Evolutionary conservation across 2,113 vertebrate species (phyloP), one percentile per base, ranked within the genome.

Genomic region (Neolamprologus caudopunctatus): DNA sequence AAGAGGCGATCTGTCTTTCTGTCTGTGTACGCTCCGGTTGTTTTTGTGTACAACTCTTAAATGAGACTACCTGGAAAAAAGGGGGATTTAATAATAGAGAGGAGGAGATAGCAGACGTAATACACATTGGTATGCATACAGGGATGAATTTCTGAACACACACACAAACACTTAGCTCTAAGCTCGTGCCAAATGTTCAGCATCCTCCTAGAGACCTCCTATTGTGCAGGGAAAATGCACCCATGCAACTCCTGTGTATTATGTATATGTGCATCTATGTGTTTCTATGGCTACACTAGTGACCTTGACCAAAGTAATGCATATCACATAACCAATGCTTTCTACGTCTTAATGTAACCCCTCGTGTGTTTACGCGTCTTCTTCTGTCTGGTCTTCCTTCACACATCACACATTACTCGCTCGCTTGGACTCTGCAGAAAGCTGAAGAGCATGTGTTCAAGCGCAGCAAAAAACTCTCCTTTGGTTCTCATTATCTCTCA

Each of bases 401-500:
- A 6, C 13, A 3, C 26, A 57, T 10, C 37, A 28, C 19, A 17
- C 13, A 58, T 14, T 16, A 9, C 37, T 2, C 28, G 1, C 42
- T 78, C 42, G 1, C 40, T 75, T 28, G 33, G 28, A 68, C 37
- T 55, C 40, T 31, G 82, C 17, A 47, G 53, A 45, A 78, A 81
- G 42, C 31, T 28, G 51, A 53, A 0, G 6, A 71, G 85, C 71
- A 35, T 19, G 16, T 82, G 61, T 61, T 86, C 31, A 17, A 8
- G 35, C 7, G 3, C n/a, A 26, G n/a, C 24, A 24, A 1, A 71
- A 85, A 88, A 40, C 57, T 31, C 78, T 81, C 37, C 24, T 84
- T 87, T 47, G 78, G 81, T 47, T 87, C 83, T 63, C 21, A 21
- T 81, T 51, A 58, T 82, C 58, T 92, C 89, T 84, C 83, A 81